Conservation (phyloP, 2,797 vertebrate species). For the Danio jaintianensis region DNA sequence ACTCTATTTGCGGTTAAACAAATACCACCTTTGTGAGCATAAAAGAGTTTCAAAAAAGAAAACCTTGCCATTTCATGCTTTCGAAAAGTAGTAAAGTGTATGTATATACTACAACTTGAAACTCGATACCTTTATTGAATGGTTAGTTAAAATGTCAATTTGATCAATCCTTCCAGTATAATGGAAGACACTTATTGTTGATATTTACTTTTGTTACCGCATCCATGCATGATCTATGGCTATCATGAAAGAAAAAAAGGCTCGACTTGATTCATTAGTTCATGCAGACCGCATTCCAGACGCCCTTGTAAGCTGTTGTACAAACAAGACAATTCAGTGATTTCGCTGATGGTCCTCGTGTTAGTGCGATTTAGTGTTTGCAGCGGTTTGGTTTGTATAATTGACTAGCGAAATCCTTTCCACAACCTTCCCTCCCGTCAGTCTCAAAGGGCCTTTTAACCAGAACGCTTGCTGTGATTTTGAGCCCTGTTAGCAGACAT, state of each 20-base stretch:
- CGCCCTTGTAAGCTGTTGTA: not conserved
- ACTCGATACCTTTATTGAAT: no score
- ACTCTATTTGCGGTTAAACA: not conserved
- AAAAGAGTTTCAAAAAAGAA: no score
- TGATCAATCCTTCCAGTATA: slow-evolving; percentile 37
- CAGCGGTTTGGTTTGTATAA: slow-evolving; percentile 45
- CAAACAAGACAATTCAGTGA: not conserved
- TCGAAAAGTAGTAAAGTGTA: no score
- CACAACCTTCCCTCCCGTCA: slow-evolving; percentile 18
- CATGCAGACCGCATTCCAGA: not conserved
- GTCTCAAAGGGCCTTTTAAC: slow-evolving; percentile 56
- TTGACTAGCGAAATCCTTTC: slow-evolving; percentile 51
- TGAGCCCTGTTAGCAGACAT: slow-evolving; percentile 61
- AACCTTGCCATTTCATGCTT: no score
- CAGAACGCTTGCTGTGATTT: slow-evolving; percentile 56
- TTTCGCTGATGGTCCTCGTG: not conserved
- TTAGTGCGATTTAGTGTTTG: slow-evolving; percentile 32
- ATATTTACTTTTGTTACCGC: not conserved
- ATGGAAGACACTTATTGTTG: not conserved
- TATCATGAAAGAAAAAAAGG: not conserved
- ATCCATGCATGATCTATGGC: not conserved
- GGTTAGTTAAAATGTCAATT: not conserved
- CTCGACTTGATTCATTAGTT: not conserved
- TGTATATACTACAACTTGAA: no score
- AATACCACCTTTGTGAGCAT: no score